Base-by-base conservation (phyloP, 2,888 invertebrate genomes). In the Lacanobia oleracea region DNA sequence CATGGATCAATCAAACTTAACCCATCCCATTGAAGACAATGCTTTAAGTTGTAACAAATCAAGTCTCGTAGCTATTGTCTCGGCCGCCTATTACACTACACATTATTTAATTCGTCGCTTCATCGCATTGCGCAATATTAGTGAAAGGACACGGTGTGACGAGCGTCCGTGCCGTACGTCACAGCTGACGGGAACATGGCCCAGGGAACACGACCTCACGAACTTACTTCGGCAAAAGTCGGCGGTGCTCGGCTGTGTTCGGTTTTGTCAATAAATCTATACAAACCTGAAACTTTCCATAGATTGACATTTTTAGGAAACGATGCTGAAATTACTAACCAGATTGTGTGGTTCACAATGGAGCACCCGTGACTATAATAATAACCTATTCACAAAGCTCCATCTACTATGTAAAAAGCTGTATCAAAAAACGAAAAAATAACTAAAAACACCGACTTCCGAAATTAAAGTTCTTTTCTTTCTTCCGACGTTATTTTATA, bases 131-230 rank as follows among this genome's bases (percentile, higher is more conserved):
- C 60, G 76, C 67, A 85, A 83, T 73, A 82, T 78, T 74, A 82
- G 86, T 84, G 86, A 86, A 86, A 87, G 87, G 86, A 87, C 67
- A 77, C 61, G 65, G 79, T 82, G 74, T 81, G 74, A 82, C 78
- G 77, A 85, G 84, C 85, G 86, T 77, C 74, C 27, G 73, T 73
- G 79, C 84, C 51, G 67, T 84, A 75, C 75, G 77, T 86, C 86
- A 79, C 62, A 53, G 61, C 59, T 76, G 87, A 83, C 84, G 71
- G 85, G 81, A 77, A 86, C 87, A 87, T 70, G 79, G 77, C 77
- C 50, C 71, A 62, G 61, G 64, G 75, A 56, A 73, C 66, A 57
- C 82, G 79, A 85, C 81, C 83, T 86, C 87, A 86, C 83, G 85
- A 86, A 80, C 79, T 82, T 37, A 51, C 48, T 51, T 69, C 66